Percentiles rank a stretch among this genome's conserved stretches.
These are phyloP conservation scores for Melipona bicolor DNA, from an alignment of 2,888 invertebrate genomes.

Conservation along the genomic window DNA sequence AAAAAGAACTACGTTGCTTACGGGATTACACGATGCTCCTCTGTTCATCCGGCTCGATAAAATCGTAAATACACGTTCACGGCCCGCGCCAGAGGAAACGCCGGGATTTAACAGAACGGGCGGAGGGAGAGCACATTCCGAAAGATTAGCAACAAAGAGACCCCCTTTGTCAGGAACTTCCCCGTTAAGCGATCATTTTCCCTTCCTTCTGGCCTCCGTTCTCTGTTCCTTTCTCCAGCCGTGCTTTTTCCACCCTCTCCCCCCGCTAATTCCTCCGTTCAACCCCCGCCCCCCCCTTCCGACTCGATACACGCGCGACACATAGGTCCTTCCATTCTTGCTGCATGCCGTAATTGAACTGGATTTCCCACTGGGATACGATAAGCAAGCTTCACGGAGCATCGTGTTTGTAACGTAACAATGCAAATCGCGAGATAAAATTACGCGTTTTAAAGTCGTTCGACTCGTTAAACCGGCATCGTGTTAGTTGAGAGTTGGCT, in stretches of 20 bases:
- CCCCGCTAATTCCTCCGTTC: slow-evolving; percentile 29
- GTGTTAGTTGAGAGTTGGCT: no score
- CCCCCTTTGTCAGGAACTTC: slow-evolving; percentile 44
- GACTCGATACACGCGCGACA: not conserved
- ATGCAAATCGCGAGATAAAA: not conserved
- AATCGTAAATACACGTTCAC: slow-evolving; percentile 51
- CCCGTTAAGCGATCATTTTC: slow-evolving; percentile 24
- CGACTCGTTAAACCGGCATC: no score
- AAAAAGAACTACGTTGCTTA: slow-evolving; percentile 34
- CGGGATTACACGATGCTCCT: slow-evolving; percentile 40
- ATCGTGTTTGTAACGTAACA: not conserved
- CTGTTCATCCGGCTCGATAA: slow-evolving; percentile 43
- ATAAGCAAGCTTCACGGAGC: not conserved
- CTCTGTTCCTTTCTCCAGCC: slow-evolving; percentile 11
- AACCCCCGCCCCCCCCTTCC: not conserved
- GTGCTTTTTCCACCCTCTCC: not conserved
- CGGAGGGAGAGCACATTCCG: slow-evolving; percentile 34
- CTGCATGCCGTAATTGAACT: not conserved
- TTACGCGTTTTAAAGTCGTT: no score
- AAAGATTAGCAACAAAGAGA: slow-evolving; percentile 58
- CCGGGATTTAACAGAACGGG: slow-evolving; percentile 31
- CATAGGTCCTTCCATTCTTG: not conserved
- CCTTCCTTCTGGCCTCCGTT: not conserved
- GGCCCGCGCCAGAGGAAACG: slow-evolving; percentile 6
- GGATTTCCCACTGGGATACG: no score